Percentiles rank a stretch among this genome's conserved stretches.
Evolutionary conservation across 2,797 vertebrate species (phyloP).

Genomic region (Lacerta viridis): DNA sequence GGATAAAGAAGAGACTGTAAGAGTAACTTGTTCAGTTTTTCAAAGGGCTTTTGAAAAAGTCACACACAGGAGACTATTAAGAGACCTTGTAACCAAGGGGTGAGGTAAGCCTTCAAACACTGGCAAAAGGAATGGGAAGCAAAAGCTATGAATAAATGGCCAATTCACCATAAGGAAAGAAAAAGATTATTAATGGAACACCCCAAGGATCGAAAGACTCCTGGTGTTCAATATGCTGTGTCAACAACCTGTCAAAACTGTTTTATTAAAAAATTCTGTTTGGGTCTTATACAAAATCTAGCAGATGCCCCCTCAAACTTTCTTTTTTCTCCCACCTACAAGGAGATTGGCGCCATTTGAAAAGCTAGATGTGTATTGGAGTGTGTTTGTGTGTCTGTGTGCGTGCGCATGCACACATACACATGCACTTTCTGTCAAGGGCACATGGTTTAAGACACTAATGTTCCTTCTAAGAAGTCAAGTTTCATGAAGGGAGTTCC

Average conservation of each 20-base stretch:
- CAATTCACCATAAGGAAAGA: constrained; percentile 43
- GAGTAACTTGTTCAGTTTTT: constrained; percentile 22
- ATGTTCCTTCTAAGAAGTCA: background rate
- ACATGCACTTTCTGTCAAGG: background rate
- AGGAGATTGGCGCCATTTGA: background rate
- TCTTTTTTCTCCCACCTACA: background rate
- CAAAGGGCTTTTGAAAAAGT: constrained; percentile 43
- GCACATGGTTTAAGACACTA: background rate
- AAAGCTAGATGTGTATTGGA: too few relatives aligned
- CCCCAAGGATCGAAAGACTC: constrained; percentile 19
- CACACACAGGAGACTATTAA: constrained; percentile 39
- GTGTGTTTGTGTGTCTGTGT: background rate
- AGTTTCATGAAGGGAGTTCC: background rate
- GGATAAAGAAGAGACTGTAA: constrained; percentile 15
- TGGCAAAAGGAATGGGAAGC: constrained; percentile 24
- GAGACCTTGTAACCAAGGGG: constrained; percentile 42
- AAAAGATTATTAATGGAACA: constrained; percentile 30
- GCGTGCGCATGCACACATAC: background rate
- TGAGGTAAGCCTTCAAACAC: constrained; percentile 48
- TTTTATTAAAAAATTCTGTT: constrained; percentile 35
- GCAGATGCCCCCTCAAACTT: background rate
- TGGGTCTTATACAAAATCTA: background rate
- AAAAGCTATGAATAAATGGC: constrained; percentile 29
- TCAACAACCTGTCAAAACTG: constrained; percentile 42
- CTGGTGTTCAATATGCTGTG: constrained; percentile 27